These are phyloP conservation scores for Alloscopus bannaensis DNA, from an alignment of 2,888 invertebrate genomes.

Conservation along the genomic window DNA sequence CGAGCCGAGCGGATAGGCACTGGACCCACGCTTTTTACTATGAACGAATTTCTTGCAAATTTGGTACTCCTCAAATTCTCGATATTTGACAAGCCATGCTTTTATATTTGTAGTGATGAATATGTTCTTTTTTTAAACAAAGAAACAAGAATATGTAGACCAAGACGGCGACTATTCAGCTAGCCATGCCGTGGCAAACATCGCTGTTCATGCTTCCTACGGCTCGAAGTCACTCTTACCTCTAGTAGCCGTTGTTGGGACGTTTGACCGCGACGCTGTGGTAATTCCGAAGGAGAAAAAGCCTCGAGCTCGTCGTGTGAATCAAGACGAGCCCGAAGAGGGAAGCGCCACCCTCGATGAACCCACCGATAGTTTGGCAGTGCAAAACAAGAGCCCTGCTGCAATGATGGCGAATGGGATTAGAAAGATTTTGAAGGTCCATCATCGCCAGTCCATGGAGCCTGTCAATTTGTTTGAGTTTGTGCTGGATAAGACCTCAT, in stretches of 20 bases:
- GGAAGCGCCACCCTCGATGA: background rate
- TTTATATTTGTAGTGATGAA: background rate
- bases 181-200: conserved; percentile 28
- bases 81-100: background rate
- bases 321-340: conserved; percentile 25
- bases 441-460: background rate
- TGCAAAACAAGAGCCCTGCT: conserved; percentile 16
- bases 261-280: conserved; percentile 40
- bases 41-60: conserved; percentile 11
- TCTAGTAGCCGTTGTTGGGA: conserved; percentile 35
- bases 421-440: conserved; percentile 22
- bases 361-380: background rate
- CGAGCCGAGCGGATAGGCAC: conserved; percentile 38
- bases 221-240: conserved; percentile 22
- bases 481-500: conserved; percentile 26
- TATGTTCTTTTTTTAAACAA: background rate
- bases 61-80: conserved; percentile 15
- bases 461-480: conserved; percentile 43
- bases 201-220: conserved; percentile 20
- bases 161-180: conserved; percentile 20
- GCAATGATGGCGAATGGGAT: conserved; percentile 30
- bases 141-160: conserved; percentile 43
- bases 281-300: conserved; percentile 39
- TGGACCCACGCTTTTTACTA: conserved; percentile 29
- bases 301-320: background rate